Base-by-base conservation (phyloP, 2,113 vertebrate species). In the Dipodomys merriami region DNA sequence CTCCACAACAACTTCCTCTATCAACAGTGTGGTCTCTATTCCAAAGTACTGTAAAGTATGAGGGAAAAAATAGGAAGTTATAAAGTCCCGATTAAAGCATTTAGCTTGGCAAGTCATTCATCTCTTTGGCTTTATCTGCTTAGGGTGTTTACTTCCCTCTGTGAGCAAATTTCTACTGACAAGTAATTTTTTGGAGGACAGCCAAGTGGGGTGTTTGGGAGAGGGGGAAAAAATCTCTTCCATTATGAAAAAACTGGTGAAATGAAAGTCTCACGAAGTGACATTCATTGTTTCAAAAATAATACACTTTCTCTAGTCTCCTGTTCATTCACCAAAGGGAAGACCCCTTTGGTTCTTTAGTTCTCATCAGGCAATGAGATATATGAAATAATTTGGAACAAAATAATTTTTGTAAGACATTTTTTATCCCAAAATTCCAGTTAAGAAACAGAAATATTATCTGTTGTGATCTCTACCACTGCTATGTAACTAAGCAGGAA, bases 91-190 rank as follows among this genome's bases (percentile, higher is more conserved):
- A 62, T 74, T 65, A 81, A 80, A 93, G 71, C 84, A 94, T 69
- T 96, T 53, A 76, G 78, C 93, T 96, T 97, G 62, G 35, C 86
- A 97, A 95, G 85, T 95, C 82, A 81, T 92, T 90, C 86, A 20
- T 94, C 71, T 95, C n/a, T 91, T 91, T 94, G 94, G 73, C 65
- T 94, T 84, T 94, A 92, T 95, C 53, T 83, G 46, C 91, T 88
- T 95, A 88, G 86, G 94, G 62, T 93, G 97, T 97, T 96, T 88
- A 96, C 97, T 96, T 96, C 89, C 93, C 77, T 46, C 20, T 71
- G 74, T 96, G 95, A 97, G 49, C 64, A 96, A 95, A 87, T 96
- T 95, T 88, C 46, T 92, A 60, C 90, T 96, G 93, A 83, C 90
- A 95, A 95, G 90, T 68, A 74, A 5, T 16, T 94, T 96, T 96